Base-by-base conservation (phyloP, 1,140 invertebrate genomes). In the Calliphora vicina region DNA sequence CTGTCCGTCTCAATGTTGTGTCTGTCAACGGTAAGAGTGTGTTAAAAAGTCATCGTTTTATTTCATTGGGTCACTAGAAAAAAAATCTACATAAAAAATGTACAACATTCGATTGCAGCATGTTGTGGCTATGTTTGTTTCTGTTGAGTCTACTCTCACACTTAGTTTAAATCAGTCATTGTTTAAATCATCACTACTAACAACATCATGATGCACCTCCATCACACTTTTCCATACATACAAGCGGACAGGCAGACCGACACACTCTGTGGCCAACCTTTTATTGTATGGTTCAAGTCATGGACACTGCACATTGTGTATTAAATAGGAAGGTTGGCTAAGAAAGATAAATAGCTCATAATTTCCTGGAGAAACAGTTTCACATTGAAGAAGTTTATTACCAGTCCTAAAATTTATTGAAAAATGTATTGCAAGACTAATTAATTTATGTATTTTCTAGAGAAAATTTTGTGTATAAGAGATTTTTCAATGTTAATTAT, bases 1-100 rank as follows among this genome's bases (percentile, higher is more conserved):
- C 17, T n/a, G n/a, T n/a, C 15, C 15, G 1, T 57, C 50, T 57
- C 2, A 15, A 15, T 67, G n/a, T 67, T 23, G 61, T 23, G 61
- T 23, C 61, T 67, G 61, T 67, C 61, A 67, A 25, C n/a, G 25
- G 61, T 67, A 12, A 67, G 61, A 23, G n/a, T 67, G 61, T 67
- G 61, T 67, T 67, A 67, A 67, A 25, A 67, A 67, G 61, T 25
- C 61, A 67, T 67, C 61, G 23, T 67, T 67, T 67, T 67, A 67
- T 67, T 67, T 67, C 61, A 20, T 67, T 67, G 61, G 61, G 61
- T 67, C 61, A 67, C 61, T 67, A 67, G 61, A 25, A 25, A 17
- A 57, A 17, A 23, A 67, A 57, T 17, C 15, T 5, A 57, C 50
- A 57, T 57, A 57, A 57, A 57, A 57, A 57, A 57, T 57, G 35